phyloP scores from a whole-genome alignment of 2,797 vertebrate genomes.

The Podargus strigoides region DNA sequence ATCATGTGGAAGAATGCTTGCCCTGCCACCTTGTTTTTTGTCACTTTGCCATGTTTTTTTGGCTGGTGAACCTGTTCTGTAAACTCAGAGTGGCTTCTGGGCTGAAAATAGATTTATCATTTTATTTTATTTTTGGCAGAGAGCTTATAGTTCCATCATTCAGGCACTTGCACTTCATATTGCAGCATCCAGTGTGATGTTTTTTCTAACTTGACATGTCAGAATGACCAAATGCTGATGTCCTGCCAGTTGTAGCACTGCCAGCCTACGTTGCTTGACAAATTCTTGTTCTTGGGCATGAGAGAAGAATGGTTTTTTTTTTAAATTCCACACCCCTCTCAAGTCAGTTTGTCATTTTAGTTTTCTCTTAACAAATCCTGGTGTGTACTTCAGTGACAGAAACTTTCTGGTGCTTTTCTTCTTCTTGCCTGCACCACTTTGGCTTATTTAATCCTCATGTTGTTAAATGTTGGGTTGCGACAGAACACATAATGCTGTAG shows the following conservation, averaged over 20 bases:
- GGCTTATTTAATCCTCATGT: neutral
- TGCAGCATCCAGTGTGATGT: neutral
- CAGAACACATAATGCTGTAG: neutral
- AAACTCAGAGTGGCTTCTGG: neutral
- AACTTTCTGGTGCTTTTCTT: neutral
- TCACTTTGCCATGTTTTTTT: constrained; percentile 1
- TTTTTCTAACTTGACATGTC: neutral
- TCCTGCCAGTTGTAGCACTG: neutral
- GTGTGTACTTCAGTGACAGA: neutral
- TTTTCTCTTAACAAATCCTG: neutral
- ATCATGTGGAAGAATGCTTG: neutral
- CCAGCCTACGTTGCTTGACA: neutral
- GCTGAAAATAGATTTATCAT: constrained; percentile 4
- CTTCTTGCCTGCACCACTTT: neutral
- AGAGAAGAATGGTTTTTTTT: neutral
- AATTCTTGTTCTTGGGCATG: neutral
- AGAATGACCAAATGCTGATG: neutral
- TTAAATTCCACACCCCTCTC: neutral
- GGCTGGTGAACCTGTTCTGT: constrained; percentile 13
- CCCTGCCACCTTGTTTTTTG: neutral
- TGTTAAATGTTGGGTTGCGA: neutral
- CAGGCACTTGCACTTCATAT: neutral
- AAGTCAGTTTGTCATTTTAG: neutral
- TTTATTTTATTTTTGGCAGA: constrained; percentile 23
- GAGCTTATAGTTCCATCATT: neutral